Base-by-base conservation (phyloP, 2,888 invertebrate species). In the Ypsolopha scabrella region DNA sequence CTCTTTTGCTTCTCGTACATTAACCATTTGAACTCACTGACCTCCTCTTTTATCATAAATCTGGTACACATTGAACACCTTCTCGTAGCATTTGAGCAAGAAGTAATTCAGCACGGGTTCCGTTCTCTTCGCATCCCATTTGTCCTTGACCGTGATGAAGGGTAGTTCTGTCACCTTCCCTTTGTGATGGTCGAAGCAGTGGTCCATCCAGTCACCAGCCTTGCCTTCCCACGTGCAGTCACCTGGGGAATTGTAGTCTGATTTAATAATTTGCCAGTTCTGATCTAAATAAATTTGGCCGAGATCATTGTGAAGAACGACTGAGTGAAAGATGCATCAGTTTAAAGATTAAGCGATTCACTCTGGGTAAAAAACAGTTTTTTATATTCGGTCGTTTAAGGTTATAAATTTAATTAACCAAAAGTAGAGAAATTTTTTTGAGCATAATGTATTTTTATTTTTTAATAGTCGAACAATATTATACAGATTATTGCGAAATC, bases 141-240 rank as follows among this genome's bases (percentile, higher is more conserved):
- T 76, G 59, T 87, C 81, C 58, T 78, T 80, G 52, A 87, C 74
- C 2, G 80, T 81, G 60, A 87, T 86, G 64, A 86, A 87, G 43
- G 87, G 87, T 2, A 87, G 67, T 51, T 87, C 87, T 1, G 85
- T 74, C 53, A 90, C 87, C 58, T 80, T 86, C 52, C 87, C 75
- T 50, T 75, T 72, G 60, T 90, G 90, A 10, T 83, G 73, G 35
- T 61, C 53, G 60, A 89, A 88, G 60, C 90, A 85, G 62, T 90
- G 90, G 57, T 89, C 87, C 75, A 89, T 88, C 90, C 90, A 90
- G 51, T 89, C 87, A 2, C 88, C 87, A 55, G 90, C 90, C 34
- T 83, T 74, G 1, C 90, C 90, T 60, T 86, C 79, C 90, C 90
- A 90, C 45, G 70, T 66, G 60, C 90, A 90, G 36, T 87, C 83